Conservation (phyloP, 2,113 vertebrate genomes). For the Dipodomys merriami region DNA sequence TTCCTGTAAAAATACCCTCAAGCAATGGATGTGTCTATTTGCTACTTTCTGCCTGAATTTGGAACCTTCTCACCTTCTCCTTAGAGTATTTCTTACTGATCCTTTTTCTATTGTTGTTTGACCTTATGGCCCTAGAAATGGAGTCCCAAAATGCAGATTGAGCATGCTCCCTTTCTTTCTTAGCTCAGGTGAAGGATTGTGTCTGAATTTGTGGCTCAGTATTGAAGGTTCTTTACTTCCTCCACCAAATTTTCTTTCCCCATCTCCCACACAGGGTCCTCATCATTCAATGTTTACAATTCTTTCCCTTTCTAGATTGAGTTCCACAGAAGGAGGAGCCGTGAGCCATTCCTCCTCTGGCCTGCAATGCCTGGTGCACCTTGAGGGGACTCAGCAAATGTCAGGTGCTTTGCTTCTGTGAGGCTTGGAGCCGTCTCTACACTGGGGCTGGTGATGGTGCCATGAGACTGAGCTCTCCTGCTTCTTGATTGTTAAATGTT, state of each 20-base stretch:
- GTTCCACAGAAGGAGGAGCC: background rate
- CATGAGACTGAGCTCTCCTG: background rate
- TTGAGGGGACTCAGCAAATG: background rate
- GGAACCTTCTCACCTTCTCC: background rate
- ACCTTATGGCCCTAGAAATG: background rate
- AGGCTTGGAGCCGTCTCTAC: background rate
- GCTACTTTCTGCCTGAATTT: background rate
- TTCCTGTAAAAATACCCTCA: background rate
- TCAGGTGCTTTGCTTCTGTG: background rate
- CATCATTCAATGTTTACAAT: background rate
- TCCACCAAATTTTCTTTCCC: background rate
- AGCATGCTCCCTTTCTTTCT: background rate
- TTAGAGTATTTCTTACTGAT: background rate
- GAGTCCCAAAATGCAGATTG: background rate
- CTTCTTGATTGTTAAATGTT: constrained; percentile 26
- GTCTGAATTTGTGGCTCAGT: background rate
- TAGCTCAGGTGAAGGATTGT: background rate
- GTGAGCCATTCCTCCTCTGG: background rate
- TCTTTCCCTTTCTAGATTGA: background rate
- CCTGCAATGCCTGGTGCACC: background rate
- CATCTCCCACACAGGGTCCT: background rate
- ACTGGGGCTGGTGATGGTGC: background rate
- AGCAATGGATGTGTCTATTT: background rate
- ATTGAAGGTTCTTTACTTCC: background rate
- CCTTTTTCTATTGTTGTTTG: background rate